Evolutionary conservation across 2,797 vertebrate genomes (phyloP), one percentile per base, ranked within the genome.

Genomic region (Vireo griseus): DNA sequence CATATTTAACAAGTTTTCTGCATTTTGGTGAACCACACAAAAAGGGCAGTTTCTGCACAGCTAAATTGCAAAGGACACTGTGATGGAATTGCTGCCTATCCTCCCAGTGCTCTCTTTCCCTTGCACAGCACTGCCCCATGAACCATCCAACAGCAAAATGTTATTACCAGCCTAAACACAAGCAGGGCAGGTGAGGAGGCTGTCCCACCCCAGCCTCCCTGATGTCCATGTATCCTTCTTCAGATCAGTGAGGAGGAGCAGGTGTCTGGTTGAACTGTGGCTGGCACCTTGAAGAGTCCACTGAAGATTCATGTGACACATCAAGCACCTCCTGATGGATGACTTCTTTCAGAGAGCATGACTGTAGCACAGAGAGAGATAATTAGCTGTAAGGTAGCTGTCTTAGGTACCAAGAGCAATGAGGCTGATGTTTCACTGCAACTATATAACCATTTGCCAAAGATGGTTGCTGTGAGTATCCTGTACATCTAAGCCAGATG

Each of bases 341-440:
- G 42, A 28, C 33, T 86, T 65, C 72, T 87, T 62, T 80, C 90
- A 92, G 50, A 15, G 25, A n/a, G 50, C 10, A 5, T 44, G 82
- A 65, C 85, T 58, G 14, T 2, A 54, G 68, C 61, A 68, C 57
- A 65, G 45, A 63, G 47, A 86, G n/a, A 17, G 68, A 68, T 68
- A 91, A 91, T 92, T 81, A 91, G 50, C 76, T 88, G 52, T 40
- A 47, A 85, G 90, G 63, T 76, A 47, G 29, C 61, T 94, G 65
- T 86, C 81, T 92, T 19, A 80, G 45, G n/a, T 54, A 83, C 75
- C 45, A 65, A 77, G 22, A 83, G 42, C 85, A 83, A 88, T 50
- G 81, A 77, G 61, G 52, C 68, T 51, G 52, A 61, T 75, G 67
- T 31, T 83, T 33, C 75, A 52, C 42, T 73, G 75, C 72, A 88